These are phyloP conservation scores for Leptura quadrifasciata DNA, from an alignment of 2,888 invertebrate genomes.

Conservation along the genomic window DNA sequence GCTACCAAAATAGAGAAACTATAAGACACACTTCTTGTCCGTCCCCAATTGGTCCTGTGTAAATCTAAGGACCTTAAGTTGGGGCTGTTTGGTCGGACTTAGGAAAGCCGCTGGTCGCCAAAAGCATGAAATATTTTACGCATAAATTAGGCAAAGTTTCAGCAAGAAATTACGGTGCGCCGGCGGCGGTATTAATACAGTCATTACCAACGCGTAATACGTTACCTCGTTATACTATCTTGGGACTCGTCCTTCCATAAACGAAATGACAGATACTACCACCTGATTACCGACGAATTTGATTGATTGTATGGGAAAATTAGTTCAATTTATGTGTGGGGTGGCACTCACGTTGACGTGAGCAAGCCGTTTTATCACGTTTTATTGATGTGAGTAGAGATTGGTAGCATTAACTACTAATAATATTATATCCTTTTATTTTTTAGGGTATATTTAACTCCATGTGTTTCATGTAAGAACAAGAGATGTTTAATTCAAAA, in stretches of 20 bases:
- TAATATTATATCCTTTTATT: neutral
- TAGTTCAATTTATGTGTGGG: conserved; percentile 41
- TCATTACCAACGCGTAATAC: conserved; percentile 65
- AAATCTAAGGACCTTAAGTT: conserved; percentile 12
- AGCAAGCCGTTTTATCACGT: conserved; percentile 15
- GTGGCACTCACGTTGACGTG: neutral
- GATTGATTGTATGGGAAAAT: conserved; percentile 66
- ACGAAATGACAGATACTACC: conserved; percentile 67
- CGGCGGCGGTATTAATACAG: conserved; percentile 70
- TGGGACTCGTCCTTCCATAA: conserved; percentile 58
- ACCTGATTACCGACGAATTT: conserved; percentile 69
- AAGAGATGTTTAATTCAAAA: too few relatives aligned
- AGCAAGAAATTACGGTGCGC: conserved; percentile 72
- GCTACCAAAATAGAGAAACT: neutral
- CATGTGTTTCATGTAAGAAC: too few relatives aligned
- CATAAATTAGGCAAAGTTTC: conserved; percentile 73
- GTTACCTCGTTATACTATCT: conserved; percentile 44
- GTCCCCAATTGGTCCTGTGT: conserved; percentile 14
- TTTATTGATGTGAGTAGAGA: conserved; percentile 23
- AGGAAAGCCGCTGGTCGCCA: conserved; percentile 62
- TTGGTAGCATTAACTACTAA: neutral
- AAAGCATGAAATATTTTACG: conserved; percentile 72
- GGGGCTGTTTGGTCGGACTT: conserved; percentile 35
- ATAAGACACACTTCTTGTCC: conserved; percentile 24
- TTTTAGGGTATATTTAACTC: too few relatives aligned